A percentile compares a stretch with the other conserved stretches of the same genome.
These are phyloP conservation scores for Tuberolachnus salignus DNA, from an alignment of 2,888 invertebrate genomes.

Conservation along the genomic window DNA sequence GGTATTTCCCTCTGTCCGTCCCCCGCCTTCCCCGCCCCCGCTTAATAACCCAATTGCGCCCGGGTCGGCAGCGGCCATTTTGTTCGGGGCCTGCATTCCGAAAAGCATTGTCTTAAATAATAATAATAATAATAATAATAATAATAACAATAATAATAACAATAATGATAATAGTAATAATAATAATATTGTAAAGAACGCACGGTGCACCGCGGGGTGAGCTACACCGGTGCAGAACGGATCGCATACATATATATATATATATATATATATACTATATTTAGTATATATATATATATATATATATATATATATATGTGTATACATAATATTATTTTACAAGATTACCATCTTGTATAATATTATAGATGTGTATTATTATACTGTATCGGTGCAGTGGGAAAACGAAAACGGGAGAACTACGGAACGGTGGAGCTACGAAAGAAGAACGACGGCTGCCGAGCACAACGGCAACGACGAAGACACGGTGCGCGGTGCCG, in stretches of 20 bases:
- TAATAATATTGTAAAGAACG: constrained; percentile 15
- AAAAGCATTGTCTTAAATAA: constrained; percentile 55
- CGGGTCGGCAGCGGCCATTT: constrained; percentile 51
- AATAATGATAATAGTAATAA: constrained; percentile 39
- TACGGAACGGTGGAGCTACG: background rate
- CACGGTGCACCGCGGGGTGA: constrained; percentile 36
- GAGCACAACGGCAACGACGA: background rate
- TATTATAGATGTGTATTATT: background rate
- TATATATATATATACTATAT: background rate
- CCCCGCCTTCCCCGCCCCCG: constrained; percentile 36
- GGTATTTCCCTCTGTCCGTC: constrained; percentile 42
- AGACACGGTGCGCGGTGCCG: background rate
- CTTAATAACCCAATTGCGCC: constrained; percentile 46
- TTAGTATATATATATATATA: too few relatives aligned
- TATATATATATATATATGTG: background rate
- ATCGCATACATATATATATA: background rate
- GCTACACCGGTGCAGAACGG: constrained; percentile 19
- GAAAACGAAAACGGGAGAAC: too few relatives aligned
- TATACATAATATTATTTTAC: background rate
- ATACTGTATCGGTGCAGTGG: background rate
- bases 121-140: constrained; percentile 40
- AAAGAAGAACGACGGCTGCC: constrained; percentile 21
- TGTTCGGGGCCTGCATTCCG: constrained; percentile 54
- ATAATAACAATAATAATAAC: background rate
- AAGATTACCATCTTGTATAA: constrained; percentile 39